Percentiles rank a stretch among this genome's conserved stretches.
phyloP scores from a whole-genome alignment of 2,113 vertebrate species.

The Microtus montanus region DNA sequence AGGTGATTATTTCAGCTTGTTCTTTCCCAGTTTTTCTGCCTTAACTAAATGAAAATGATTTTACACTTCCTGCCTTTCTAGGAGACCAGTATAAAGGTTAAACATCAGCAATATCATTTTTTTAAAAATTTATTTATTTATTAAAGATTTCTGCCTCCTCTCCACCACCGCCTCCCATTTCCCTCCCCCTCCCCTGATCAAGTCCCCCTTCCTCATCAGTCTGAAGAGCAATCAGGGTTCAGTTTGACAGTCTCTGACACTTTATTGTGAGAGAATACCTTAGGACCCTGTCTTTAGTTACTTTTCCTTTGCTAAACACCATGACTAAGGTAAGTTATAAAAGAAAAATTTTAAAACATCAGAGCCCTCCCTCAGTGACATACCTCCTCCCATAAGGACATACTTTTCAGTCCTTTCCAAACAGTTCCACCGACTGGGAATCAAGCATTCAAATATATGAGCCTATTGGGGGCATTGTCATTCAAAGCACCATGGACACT shows the following conservation, averaged over 20 bases:
- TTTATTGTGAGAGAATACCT: not conserved
- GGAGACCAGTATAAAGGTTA: not conserved
- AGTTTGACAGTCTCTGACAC: slow-evolving; percentile 1
- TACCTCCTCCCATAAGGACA: not conserved
- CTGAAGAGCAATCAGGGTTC: no score
- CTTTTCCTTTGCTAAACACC: not conserved
- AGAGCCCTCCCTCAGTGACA: not conserved
- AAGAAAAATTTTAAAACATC: not conserved
- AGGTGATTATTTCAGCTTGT: not conserved
- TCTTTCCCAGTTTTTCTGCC: not conserved
- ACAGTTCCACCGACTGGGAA: not conserved
- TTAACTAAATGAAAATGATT: not conserved
- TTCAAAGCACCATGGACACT: not conserved
- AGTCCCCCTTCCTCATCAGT: no score
- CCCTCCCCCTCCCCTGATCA: no score
- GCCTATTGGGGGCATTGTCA: not conserved
- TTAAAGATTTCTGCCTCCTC: no score
- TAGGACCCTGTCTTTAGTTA: not conserved
- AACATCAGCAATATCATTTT: slow-evolving; percentile 7
- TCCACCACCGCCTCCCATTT: no score
- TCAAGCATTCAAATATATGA: not conserved
- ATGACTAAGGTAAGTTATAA: not conserved
- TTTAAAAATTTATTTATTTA: no score
- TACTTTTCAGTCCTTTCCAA: not conserved
- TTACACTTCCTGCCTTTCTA: not conserved